Conservation (phyloP, 1,140 invertebrate species). For the Cyclina sinensis region DNA sequence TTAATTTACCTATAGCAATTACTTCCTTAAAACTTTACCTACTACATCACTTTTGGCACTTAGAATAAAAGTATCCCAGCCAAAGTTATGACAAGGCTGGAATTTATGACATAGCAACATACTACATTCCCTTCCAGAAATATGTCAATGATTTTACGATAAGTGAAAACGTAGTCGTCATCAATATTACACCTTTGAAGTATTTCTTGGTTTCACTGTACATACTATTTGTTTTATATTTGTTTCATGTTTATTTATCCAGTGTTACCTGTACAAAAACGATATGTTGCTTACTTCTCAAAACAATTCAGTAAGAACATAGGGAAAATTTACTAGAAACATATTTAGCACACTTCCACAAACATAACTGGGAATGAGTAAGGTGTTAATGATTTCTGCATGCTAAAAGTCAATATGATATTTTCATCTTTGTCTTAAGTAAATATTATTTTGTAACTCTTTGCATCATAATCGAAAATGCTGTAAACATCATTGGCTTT, state of each 20-base stretch:
- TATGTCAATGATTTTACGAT: constrained; percentile 1
- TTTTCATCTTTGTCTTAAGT: too few species aligned
- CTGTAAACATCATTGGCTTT: too few species aligned
- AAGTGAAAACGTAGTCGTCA: background rate
- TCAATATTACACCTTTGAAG: constrained; percentile 7
- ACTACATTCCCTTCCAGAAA: background rate
- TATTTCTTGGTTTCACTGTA: background rate
- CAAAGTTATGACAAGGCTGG: background rate
- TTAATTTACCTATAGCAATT: background rate
- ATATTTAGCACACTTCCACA: background rate
- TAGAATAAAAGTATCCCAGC: background rate
- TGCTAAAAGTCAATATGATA: too few species aligned
- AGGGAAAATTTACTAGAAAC: background rate
- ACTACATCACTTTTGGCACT: background rate
- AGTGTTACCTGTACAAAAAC: background rate
- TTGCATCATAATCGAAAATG: too few species aligned
- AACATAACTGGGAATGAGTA: background rate
- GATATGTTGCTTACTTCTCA: background rate
- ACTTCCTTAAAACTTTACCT: background rate
- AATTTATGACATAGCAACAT: constrained; percentile 7
- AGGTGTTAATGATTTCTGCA: background rate
- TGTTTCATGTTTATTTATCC: background rate
- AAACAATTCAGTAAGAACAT: background rate
- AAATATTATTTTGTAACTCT: too few species aligned
- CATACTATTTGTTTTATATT: background rate